These are phyloP conservation scores for Chromobotia macracanthus DNA, from an alignment of 2,797 vertebrate genomes.

Conservation along the genomic window DNA sequence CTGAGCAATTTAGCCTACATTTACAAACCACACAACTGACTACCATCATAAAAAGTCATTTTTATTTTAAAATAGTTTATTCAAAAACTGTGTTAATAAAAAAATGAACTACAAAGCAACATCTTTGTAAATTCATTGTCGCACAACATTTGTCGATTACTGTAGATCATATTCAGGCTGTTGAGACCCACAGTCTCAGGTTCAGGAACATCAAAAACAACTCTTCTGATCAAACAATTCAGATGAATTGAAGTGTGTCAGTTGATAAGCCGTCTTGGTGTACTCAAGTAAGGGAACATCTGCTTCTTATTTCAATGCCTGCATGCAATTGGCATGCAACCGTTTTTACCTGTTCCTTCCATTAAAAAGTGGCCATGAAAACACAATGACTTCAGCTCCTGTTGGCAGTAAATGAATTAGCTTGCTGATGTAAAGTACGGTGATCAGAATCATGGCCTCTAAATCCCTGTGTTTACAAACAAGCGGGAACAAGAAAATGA, in stretches of 20 bases:
- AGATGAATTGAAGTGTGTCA: conserved; percentile 2
- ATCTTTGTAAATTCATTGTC: background rate
- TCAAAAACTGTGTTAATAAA: too few relatives aligned
- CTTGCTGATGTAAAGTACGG: conserved; percentile 41
- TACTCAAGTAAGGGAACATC: conserved; percentile 52
- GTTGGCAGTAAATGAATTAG: conserved; percentile 44
- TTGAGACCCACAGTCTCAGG: background rate
- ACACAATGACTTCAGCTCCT: conserved; percentile 36
- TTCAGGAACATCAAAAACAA: conserved; percentile 26
- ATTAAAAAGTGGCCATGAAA: conserved; percentile 13
- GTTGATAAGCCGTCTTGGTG: conserved; percentile 11
- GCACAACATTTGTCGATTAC: background rate
- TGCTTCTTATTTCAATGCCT: conserved; percentile 57
- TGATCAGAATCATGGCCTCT: conserved; percentile 41
- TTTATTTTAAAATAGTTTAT: too few relatives aligned
- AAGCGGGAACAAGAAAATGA: conserved; percentile 27
- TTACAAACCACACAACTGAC: too few relatives aligned
- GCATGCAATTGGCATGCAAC: conserved; percentile 25
- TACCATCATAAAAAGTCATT: too few relatives aligned
- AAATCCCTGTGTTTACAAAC: conserved; percentile 25
- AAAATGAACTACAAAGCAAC: too few relatives aligned
- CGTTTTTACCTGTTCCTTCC: conserved; percentile 32
- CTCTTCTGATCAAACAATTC: conserved; percentile 51
- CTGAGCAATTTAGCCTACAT: too few relatives aligned
- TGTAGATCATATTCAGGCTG: background rate